Percentiles rank a stretch among this genome's conserved stretches.
phyloP scores from a whole-genome alignment of 2,113 vertebrate genomes.

The Antennarius striatus region DNA sequence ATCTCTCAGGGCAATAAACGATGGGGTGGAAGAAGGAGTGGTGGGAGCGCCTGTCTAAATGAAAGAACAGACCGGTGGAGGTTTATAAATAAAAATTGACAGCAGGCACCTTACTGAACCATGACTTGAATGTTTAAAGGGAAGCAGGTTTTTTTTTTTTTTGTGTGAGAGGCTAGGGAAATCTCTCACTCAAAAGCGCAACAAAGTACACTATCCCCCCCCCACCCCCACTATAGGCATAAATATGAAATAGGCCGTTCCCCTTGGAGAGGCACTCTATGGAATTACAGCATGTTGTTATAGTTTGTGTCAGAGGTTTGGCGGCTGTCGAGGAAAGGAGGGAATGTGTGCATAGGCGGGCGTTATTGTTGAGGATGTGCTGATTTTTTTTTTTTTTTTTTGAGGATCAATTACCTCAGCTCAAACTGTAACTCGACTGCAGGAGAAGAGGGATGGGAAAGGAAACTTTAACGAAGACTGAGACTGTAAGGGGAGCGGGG shows the following conservation, averaged over 20 bases:
- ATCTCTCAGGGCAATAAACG: slow-evolving; percentile 42
- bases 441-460: slow-evolving; percentile 9
- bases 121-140: slow-evolving; percentile 80
- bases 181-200: slow-evolving; percentile 61
- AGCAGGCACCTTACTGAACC: slow-evolving; percentile 73
- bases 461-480: background rate
- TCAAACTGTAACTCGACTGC: slow-evolving; percentile 9
- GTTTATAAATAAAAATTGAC: slow-evolving; percentile 82
- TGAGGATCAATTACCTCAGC: slow-evolving; percentile 22
- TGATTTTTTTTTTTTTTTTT: slow-evolving; percentile 19
- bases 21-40: slow-evolving; percentile 36
- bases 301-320: slow-evolving; percentile 37
- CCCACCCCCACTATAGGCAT: slow-evolving; percentile 33
- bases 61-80: slow-evolving; percentile 69
- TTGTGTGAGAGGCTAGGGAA: slow-evolving; percentile 63
- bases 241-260: slow-evolving; percentile 72
- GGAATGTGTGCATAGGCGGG: background rate
- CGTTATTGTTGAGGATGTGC: slow-evolving; percentile 22
- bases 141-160: slow-evolving; percentile 19
- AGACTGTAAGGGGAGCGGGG: slow-evolving; percentile 9
- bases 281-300: slow-evolving; percentile 50
- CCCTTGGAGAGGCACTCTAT: slow-evolving; percentile 44
- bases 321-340: background rate
- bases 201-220: slow-evolving; percentile 53
- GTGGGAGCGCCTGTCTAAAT: slow-evolving; percentile 60